phyloP scores from a whole-genome alignment of 2,888 invertebrate species.

The Limnephilus marmoratus region DNA sequence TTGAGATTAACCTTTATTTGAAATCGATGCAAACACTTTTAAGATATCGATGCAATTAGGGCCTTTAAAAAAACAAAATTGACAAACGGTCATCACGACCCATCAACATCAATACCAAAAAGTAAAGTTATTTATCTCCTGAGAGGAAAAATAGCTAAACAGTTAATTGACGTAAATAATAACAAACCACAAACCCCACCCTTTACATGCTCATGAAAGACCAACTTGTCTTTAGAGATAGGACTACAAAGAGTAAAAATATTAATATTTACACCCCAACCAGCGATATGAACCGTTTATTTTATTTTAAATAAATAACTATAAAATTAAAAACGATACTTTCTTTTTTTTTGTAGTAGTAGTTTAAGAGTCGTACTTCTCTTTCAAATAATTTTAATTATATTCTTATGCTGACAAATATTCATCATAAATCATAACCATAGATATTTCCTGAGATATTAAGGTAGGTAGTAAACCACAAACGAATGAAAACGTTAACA shows the following conservation, averaged over 20 bases:
- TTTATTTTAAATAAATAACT: not conserved
- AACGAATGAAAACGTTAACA: not conserved
- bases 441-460: not conserved
- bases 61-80: not conserved
- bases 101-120: no score
- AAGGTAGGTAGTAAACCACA: not conserved
- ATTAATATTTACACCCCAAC: no score
- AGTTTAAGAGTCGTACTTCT: not conserved
- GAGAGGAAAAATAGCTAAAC: no score
- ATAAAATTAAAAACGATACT: not conserved
- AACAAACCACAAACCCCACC: not conserved
- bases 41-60: not conserved
- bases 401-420: not conserved
- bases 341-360: not conserved
- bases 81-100: not conserved
- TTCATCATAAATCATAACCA: not conserved
- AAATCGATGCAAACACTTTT: not conserved
- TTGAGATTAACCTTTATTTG: no score
- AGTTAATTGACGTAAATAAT: no score
- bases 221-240: no score
- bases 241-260: no score
- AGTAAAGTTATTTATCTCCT: not conserved
- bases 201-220: not conserved
- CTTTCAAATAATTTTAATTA: not conserved
- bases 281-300: not conserved